A percentile compares a stretch with the other conserved stretches of the same genome.
Evolutionary conservation across 2,888 invertebrate species (phyloP).

Genomic region (Trileptium ribeirensis): DNA sequence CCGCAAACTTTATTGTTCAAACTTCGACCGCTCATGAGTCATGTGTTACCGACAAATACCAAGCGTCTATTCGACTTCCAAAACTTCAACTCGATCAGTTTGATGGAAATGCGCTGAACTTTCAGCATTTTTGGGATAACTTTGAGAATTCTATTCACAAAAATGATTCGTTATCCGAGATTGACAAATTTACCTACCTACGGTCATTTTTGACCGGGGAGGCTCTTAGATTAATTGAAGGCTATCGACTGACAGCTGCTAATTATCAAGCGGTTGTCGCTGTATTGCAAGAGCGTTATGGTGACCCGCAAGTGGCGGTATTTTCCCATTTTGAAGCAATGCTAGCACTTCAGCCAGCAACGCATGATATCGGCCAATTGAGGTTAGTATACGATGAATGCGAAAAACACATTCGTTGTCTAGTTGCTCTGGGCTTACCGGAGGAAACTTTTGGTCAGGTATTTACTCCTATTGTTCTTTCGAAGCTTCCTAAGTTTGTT

Average conservation of each 20-base stretch:
- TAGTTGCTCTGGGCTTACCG: neutral
- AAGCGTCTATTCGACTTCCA: neutral
- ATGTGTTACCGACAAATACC: neutral
- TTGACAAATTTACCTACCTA: slow-evolving; percentile 11
- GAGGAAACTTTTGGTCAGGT: neutral
- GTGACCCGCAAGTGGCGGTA: neutral
- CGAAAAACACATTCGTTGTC: slow-evolving; percentile 1
- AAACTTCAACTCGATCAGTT: neutral
- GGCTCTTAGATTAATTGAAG: neutral
- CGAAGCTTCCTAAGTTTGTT: slow-evolving; percentile 3
- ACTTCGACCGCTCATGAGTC: neutral
- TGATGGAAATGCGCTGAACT: neutral
- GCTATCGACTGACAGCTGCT: neutral
- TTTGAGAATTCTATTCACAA: slow-evolving; percentile 1
- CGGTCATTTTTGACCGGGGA: neutral
- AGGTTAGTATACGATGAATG: neutral
- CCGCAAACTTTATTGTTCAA: neutral
- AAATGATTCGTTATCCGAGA: neutral
- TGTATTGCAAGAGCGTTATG: neutral
- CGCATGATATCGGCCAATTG: neutral
- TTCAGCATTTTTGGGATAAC: slow-evolving; percentile 14
- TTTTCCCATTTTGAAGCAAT: neutral
- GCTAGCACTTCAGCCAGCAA: neutral
- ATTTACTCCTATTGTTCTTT: neutral
- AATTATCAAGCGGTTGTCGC: neutral